Evolutionary conservation across 2,113 vertebrate genomes (phyloP).

Genomic region (Holacanthus passer): DNA sequence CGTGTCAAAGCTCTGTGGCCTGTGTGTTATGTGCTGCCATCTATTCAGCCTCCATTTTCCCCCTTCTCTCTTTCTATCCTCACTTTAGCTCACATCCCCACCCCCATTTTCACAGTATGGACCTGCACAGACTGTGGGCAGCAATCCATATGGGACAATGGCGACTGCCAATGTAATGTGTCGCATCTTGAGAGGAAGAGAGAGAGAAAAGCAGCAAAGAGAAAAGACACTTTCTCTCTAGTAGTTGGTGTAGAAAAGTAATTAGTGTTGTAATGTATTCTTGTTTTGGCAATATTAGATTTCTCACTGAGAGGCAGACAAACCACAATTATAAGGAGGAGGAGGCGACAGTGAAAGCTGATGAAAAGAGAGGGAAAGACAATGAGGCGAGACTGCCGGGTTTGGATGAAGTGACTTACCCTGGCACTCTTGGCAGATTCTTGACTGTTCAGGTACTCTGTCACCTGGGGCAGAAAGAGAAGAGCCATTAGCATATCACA

Average conservation of each 20-base stretch:
- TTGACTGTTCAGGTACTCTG: constrained; percentile 93
- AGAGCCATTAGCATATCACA: constrained; percentile 50
- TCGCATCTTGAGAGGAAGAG: constrained; percentile 41
- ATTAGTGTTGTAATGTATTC: constrained; percentile 52
- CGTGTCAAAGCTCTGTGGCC: constrained; percentile 21
- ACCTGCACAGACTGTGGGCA: constrained; percentile 69
- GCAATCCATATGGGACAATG: constrained; percentile 60
- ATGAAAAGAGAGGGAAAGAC: neutral
- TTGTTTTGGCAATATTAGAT: constrained; percentile 49
- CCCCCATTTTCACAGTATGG: constrained; percentile 63
- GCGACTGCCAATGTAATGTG: constrained; percentile 66
- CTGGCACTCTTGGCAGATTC: constrained; percentile 93
- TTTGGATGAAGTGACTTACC: constrained; percentile 82
- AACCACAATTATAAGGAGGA: constrained; percentile 4
- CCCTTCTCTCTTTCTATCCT: constrained; percentile 8
- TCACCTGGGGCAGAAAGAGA: constrained; percentile 83
- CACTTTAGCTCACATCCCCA: constrained; percentile 33
- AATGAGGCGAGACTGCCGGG: neutral
- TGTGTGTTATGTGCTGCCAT: constrained; percentile 19
- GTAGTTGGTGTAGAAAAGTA: constrained; percentile 26
- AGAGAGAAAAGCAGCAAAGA: constrained; percentile 9
- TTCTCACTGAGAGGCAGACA: constrained; percentile 19
- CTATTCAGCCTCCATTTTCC: neutral
- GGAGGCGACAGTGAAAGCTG: neutral
- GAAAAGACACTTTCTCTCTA: constrained; percentile 28